phyloP scores from a whole-genome alignment of 1,140 invertebrate species.

The Euglossa dilemma region DNA sequence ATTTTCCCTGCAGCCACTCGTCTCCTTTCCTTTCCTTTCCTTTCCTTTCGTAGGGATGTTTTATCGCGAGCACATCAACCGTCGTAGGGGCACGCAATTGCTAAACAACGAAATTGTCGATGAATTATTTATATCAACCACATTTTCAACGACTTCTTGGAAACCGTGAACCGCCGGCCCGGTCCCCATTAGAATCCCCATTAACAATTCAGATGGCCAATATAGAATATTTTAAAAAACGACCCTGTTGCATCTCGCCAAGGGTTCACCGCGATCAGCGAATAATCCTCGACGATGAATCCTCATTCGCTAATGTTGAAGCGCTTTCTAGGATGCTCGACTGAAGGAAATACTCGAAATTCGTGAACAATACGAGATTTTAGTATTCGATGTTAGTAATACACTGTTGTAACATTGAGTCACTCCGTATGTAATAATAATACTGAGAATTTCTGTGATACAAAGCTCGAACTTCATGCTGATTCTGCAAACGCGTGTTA shows the following conservation, averaged over 20 bases:
- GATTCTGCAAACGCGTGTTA: no score
- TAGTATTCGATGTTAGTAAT: no score
- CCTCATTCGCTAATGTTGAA: no score
- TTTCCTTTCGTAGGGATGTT: neutral
- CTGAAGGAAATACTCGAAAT: no score
- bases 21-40: neutral
- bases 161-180: neutral
- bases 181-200: neutral
- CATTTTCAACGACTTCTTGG: conserved; percentile 31
- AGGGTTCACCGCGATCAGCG: neutral
- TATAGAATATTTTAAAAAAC: conserved; percentile 6
- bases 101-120: conserved; percentile 12
- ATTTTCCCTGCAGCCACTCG: neutral
- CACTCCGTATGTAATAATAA: no score
- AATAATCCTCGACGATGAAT: neutral
- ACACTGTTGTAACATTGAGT: no score
- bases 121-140: conserved; percentile 34
- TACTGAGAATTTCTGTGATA: no score
- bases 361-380: no score
- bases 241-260: neutral
- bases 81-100: neutral
- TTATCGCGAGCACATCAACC: conserved; percentile 1
- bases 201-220: conserved; percentile 24
- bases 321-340: accelerated
- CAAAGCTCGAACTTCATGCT: no score